Evolutionary conservation across 2,888 invertebrate genomes (phyloP).

Genomic region (Clusia tigrina): DNA sequence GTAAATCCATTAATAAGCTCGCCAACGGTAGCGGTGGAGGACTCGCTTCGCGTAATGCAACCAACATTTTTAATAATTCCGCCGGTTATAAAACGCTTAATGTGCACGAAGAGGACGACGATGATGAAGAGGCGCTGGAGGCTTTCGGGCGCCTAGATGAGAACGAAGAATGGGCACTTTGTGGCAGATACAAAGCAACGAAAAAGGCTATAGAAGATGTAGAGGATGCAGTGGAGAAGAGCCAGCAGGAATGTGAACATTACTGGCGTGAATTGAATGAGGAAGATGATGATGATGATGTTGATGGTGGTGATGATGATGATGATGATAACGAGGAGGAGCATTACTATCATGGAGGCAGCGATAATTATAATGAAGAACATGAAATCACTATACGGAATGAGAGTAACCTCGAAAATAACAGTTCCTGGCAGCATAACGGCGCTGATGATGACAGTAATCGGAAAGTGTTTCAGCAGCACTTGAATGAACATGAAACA

Average conservation of each 20-base stretch:
- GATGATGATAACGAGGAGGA: slow-evolving; percentile 36
- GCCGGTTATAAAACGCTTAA: slow-evolving; percentile 50
- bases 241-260: slow-evolving; percentile 38
- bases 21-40: slow-evolving; percentile 30
- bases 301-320: slow-evolving; percentile 11
- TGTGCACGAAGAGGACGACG: slow-evolving; percentile 53
- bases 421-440: background rate
- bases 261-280: slow-evolving; percentile 50
- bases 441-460: background rate
- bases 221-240: slow-evolving; percentile 20
- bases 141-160: slow-evolving; percentile 51
- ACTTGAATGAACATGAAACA: background rate
- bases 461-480: background rate
- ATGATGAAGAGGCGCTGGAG: slow-evolving; percentile 48
- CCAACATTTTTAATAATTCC: slow-evolving; percentile 42
- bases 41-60: slow-evolving; percentile 46
- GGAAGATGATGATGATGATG: slow-evolving; percentile 37
- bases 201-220: slow-evolving; percentile 33
- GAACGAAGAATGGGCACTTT: slow-evolving; percentile 47
- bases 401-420: background rate
- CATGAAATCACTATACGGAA: no score
- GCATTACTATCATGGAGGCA: no score
- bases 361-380: no score
- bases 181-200: slow-evolving; percentile 1
- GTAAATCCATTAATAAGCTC: slow-evolving; percentile 38